Percentiles rank a stretch among this genome's conserved stretches.
Evolutionary conservation across 2,888 invertebrate genomes (phyloP).

Genomic region (Limnephilus auricula): DNA sequence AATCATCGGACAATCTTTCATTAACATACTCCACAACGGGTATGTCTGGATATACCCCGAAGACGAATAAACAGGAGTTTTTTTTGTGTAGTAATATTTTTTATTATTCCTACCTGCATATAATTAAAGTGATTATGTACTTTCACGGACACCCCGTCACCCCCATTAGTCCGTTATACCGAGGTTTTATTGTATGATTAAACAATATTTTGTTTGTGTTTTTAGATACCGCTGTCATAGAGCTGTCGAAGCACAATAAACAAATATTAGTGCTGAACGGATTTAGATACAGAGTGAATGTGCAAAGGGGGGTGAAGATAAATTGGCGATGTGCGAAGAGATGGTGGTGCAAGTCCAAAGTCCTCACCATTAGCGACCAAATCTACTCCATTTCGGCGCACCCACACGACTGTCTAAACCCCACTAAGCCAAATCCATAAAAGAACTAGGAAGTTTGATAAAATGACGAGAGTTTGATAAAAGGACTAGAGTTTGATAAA

Average conservation of each 20-base stretch:
- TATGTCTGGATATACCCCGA: no score
- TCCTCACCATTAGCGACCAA: slow-evolving; percentile 50
- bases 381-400: slow-evolving; percentile 38
- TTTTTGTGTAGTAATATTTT: no score
- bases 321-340: slow-evolving; percentile 41
- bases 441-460: neutral
- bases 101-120: no score
- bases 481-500: no score
- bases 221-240: slow-evolving; percentile 8
- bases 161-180: no score
- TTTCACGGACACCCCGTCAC: no score
- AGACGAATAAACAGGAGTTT: no score
- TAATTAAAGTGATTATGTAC: no score
- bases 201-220: neutral
- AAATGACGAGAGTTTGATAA: neutral
- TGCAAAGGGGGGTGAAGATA: slow-evolving; percentile 4
- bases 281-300: slow-evolving; percentile 44
- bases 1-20: no score
- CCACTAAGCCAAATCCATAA: neutral
- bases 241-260: slow-evolving; percentile 47
- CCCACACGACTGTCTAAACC: neutral
- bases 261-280: slow-evolving; percentile 50
- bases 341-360: slow-evolving; percentile 43
- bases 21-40: no score
- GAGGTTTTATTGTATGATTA: neutral